Base-by-base conservation (phyloP, 2,113 vertebrate species). In the Tachysurus vachellii region DNA sequence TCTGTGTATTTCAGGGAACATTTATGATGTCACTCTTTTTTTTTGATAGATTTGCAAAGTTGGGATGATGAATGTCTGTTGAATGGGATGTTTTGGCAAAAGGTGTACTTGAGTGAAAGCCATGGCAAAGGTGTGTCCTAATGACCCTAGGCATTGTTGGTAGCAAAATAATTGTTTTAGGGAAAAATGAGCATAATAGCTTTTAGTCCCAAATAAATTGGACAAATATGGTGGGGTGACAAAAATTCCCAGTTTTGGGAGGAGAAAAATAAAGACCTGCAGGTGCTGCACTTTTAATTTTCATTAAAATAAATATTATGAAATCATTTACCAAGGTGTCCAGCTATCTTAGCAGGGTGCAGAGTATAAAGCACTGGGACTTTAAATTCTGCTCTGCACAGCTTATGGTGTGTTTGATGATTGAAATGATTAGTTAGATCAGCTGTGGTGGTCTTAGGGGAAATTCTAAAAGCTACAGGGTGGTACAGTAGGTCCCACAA, bases 1-100 rank as follows among this genome's bases (percentile, higher is more conserved):
- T 82, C 57, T 73, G 79, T 87, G 79, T 61, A 50, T 80, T 87
- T 62, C 56, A 47, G 79, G 54, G 23, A 26, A 62, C 36, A 28
- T 82, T 82, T 73, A 73, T 36, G 66, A 82, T 61, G 66, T 61
- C 80, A 36, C 66, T n/a, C 1, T 56, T 80, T 82, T 81, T 73
- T 66, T 28, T 50, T 28, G 47, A 23, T 42, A 80, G 75, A 19
- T 57, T 75, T 44, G 42, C 28, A 57, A 84, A 47, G 31, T 68
- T 80, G 54, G 50, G 59, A 79, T 66, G 61, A 79, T 85, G 59
- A 53, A 79, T 77, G 42, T 85, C 61, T 14, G 12, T 42, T 19
- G 23, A 66, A 64, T 47, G 83, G 36, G 16, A 62, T 53, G 61
- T 56, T 86, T 86, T 80, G 59, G 68, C 61, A 80, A 54, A 80